Base-by-base conservation (phyloP, 1,140 invertebrate species). In the Bombus cullumanus region DNA sequence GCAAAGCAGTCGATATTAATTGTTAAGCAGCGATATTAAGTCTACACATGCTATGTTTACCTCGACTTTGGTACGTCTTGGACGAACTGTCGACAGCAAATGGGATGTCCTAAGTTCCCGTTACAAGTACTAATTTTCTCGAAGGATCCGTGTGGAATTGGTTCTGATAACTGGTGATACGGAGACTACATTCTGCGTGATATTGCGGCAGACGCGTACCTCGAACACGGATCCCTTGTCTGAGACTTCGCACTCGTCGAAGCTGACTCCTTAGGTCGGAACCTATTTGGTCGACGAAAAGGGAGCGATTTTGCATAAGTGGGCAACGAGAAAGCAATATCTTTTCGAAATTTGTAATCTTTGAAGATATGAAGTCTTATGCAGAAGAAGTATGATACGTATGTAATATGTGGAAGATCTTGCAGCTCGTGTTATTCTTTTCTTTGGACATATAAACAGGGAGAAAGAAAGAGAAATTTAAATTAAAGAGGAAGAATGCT, bases 161-260 rank as follows among this genome's bases (percentile, higher is more conserved):
- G 37, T 69, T 73, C n/a, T 10, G 22, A n/a, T 74, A 47, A 41
- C 22, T 43, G n/a, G 22, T 18, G 13, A 81, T 57, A 47, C 69
- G 37, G 41, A 10, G 25, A 43, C 57, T 57, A 82, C 57, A 82
- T 75, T 82, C 71, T 25, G 37, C 31, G 37, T 37, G 71, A 75
- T 64, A 74, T 41, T 41, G 28, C 6, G 53, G 64, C 47, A 31
- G 37, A 72, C 25, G 22, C 53, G 53, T 81, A 62, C 13, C n/a
- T 41, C 37, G 43, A 59, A 25, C 47, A 12, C 9, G 6, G 15
- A 4, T 18, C 68, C 37, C 47, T 62, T 39, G 34, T 47, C 28
- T 31, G 13, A 6, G 18, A 34, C 31, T 59, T 47, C 47, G 1
- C 5, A 10, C 22, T 18, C 47, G 5, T 59, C 59, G 59, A 74